Base-by-base conservation (phyloP, 2,113 vertebrate species). In the Crotophaga sulcirostris region DNA sequence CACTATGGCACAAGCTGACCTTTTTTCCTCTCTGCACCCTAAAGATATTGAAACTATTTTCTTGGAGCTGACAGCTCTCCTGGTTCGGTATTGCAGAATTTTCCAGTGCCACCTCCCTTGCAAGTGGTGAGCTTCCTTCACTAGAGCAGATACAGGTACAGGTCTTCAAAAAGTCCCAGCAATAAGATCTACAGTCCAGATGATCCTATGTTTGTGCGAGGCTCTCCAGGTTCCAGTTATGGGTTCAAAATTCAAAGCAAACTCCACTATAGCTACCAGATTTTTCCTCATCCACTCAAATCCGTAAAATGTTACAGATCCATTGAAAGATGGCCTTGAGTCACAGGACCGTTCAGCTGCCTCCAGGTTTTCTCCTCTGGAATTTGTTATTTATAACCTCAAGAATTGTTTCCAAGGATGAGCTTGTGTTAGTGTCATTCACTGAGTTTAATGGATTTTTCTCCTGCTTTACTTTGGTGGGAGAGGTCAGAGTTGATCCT, bases 191-290 rank as follows among this genome's bases (percentile, higher is more conserved):
- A 49, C 13, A n/a, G 21, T 84, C 44, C 17, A 31, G 10, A 10
- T 79, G 40, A 15, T 90, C 31, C 42, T 47, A 4, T 59, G 25
- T 8, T 67, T 90, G 47, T 1, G 1, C 69, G 45, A 82, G 3
- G 18, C 55, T 67, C 67, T 88, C 55, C 55, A 62, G 12, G 15
- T 59, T 77, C 33, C 26, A 52, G 33, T 54, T 60, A 51, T 70
- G 63, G 12, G 17, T 96, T 90, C 47, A 88, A 80, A 88, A 90
- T 70, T 63, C 67, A 83, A 73, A 96, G 67, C 24, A 91, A 90
- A 67, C 16, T 88, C 45, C 23, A 15, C 38, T 63, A 8, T 14
- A 60, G 36, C 31, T 68, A 49, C 21, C 28, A 82, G 40, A 44
- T 62, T 85, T 90, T 70, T 81, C 64, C 62, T 62, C 9, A 85